Conservation (phyloP, 2,113 vertebrate species). For the Tor tambroides region DNA sequence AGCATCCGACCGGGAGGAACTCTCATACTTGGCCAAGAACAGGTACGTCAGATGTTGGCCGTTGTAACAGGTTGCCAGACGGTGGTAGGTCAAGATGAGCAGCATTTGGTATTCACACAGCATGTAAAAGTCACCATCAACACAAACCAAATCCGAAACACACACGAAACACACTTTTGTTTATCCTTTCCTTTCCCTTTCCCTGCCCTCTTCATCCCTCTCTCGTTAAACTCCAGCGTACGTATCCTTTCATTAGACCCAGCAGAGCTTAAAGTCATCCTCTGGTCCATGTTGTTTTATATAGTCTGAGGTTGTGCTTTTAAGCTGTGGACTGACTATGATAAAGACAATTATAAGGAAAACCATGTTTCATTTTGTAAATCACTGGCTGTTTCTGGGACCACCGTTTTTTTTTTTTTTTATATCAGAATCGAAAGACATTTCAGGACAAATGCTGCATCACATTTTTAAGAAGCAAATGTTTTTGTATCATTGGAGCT, state of each 20-base stretch:
- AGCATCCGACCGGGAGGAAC: slow-evolving; percentile 89
- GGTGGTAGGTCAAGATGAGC: background rate
- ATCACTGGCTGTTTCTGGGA: background rate
- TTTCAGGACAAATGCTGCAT: background rate
- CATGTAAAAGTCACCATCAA: background rate
- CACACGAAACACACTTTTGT: background rate
- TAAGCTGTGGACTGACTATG: background rate
- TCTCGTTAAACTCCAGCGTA: background rate
- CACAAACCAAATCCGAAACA: background rate
- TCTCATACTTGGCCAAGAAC: slow-evolving; percentile 93
- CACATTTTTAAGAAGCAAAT: background rate
- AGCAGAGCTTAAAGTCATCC: background rate
- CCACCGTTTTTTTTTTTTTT: too few relatives aligned
- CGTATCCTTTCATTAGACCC: background rate
- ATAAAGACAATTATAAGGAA: background rate
- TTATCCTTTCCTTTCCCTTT: background rate
- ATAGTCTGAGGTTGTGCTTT: slow-evolving; percentile 6
- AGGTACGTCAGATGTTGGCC: slow-evolving; percentile 76
- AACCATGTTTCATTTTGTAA: background rate
- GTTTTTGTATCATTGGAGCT: background rate
- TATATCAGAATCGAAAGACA: background rate
- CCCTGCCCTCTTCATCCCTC: background rate
- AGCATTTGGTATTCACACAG: slow-evolving; percentile 26
- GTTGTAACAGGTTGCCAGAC: background rate
- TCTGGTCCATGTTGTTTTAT: background rate